These are phyloP conservation scores for Agelaius phoeniceus DNA, from an alignment of 2,113 vertebrate genomes.

Conservation along the genomic window DNA sequence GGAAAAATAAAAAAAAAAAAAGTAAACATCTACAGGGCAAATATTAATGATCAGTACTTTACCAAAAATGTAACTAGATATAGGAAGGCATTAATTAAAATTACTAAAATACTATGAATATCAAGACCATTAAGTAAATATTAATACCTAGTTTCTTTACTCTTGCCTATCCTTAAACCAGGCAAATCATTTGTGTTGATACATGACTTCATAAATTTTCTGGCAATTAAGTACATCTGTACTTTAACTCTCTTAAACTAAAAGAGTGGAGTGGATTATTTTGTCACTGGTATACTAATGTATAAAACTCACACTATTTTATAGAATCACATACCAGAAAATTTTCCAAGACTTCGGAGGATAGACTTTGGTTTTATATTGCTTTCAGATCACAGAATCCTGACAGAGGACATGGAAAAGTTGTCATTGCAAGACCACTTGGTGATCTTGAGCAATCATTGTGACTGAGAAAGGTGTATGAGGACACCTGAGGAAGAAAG, in stretches of 20 bases:
- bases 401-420: not conserved
- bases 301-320: not conserved
- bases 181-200: not conserved
- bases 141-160: not conserved
- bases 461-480: not conserved
- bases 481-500: not conserved
- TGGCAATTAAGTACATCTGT: not conserved
- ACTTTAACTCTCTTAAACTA: not conserved
- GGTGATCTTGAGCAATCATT: not conserved
- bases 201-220: not conserved
- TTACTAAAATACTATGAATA: not conserved
- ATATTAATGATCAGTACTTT: not conserved
- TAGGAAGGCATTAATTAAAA: not conserved
- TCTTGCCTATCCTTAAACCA: not conserved
- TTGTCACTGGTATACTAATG: not conserved
- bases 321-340: not conserved
- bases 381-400: not conserved
- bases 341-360: not conserved
- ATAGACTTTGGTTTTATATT: not conserved
- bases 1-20: too few relatives aligned
- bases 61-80: not conserved
- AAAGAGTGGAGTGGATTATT: not conserved
- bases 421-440: not conserved
- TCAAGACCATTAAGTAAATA: not conserved
- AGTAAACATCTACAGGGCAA: not conserved